Conservation (phyloP, 2,113 vertebrate species). For the Melospiza georgiana region DNA sequence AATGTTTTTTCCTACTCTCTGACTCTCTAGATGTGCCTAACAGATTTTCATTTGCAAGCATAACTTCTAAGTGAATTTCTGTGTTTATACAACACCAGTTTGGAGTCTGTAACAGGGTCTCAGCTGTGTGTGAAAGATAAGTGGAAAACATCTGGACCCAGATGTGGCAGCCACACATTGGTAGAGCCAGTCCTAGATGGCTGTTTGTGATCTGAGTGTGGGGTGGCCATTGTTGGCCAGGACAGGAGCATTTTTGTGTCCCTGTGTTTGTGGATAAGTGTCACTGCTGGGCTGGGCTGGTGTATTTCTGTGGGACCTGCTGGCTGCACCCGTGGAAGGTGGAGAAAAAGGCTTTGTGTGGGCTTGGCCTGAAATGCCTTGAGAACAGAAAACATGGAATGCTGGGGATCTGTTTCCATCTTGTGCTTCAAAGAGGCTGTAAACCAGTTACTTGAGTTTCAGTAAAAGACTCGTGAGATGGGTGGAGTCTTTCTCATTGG, state of each 20-base stretch:
- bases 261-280: not conserved
- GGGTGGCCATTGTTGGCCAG: not conserved
- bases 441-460: not conserved
- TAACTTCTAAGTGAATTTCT: not conserved
- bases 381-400: not conserved
- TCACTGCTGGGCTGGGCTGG: not conserved
- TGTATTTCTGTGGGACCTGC: not conserved
- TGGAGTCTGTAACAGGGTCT: not conserved
- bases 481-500: not conserved
- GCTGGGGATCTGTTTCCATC: not conserved
- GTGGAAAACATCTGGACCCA: not conserved
- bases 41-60: not conserved
- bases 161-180: not conserved
- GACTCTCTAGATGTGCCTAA: not conserved
- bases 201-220: not conserved
- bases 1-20: not conserved
- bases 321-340: not conserved
- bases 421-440: not conserved
- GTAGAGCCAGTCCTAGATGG: too few relatives aligned
- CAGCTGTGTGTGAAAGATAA: not conserved
- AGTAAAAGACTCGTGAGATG: not conserved
- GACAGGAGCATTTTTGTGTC: not conserved
- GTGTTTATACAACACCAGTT: not conserved
- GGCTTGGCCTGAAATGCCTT: not conserved
- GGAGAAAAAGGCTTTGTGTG: not conserved